A percentile compares a stretch with the other conserved stretches of the same genome.
These are phyloP conservation scores for Adrianichthys oophorus DNA, from an alignment of 2,797 vertebrate genomes.

Conservation along the genomic window DNA sequence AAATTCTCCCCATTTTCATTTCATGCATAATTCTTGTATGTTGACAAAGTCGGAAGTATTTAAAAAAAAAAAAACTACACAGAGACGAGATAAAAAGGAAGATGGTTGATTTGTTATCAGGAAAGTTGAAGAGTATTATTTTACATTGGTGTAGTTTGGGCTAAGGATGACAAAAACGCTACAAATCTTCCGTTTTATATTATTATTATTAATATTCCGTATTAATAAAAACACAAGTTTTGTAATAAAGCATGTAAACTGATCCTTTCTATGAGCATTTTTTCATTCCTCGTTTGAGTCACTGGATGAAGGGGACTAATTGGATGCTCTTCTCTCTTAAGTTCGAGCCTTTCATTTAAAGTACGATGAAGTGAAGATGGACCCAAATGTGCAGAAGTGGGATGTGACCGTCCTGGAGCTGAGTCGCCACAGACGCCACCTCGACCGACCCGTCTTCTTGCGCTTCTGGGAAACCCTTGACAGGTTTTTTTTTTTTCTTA, in stretches of 20 bases:
- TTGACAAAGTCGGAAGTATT: neutral
- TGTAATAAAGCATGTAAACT: too few relatives aligned
- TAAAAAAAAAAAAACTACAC: too few relatives aligned
- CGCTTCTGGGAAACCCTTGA: conserved; percentile 98
- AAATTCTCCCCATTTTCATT: neutral
- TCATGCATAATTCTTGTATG: neutral
- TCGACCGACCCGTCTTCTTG: conserved; percentile 94
- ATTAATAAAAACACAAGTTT: too few relatives aligned
- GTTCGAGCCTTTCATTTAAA: conserved; percentile 99
- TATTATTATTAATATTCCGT: too few relatives aligned
- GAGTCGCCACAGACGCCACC: conserved; percentile 95
- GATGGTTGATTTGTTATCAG: neutral
- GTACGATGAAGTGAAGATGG: conserved; percentile 93
- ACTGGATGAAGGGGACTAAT: neutral
- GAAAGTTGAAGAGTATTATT: too few relatives aligned
- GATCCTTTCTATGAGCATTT: too few relatives aligned
- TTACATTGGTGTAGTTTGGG: too few relatives aligned
- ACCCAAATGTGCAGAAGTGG: conserved; percentile 98
- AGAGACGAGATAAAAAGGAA: neutral
- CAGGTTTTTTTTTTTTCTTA: conserved; percentile 75
- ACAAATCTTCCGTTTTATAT: too few relatives aligned
- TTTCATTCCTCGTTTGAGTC: too few relatives aligned
- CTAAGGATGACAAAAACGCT: too few relatives aligned
- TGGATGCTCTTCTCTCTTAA: conserved; percentile 42
- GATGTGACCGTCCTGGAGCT: conserved; percentile 96